These are phyloP conservation scores for Salvelinus alpinus DNA, from an alignment of 2,113 vertebrate genomes.

Conservation along the genomic window DNA sequence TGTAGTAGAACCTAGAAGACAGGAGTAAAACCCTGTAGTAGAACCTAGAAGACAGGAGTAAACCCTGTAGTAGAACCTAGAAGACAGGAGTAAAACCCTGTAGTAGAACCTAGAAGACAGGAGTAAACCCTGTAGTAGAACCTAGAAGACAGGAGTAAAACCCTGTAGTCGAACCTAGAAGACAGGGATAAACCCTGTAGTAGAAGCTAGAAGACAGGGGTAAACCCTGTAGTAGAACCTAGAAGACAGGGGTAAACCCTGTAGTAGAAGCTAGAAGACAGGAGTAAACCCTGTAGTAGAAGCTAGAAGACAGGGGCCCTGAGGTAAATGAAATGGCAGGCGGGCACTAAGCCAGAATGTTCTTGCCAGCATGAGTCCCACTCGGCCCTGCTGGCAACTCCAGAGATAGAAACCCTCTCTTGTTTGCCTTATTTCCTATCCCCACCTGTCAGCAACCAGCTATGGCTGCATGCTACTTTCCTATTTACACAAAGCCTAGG, in stretches of 20 bases:
- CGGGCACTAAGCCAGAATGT: conserved; percentile 10
- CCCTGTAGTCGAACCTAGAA: not conserved
- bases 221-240: not conserved
- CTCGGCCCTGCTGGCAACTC: conserved; percentile 8
- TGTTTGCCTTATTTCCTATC: conserved; percentile 29
- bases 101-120: not conserved
- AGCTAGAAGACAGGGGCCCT: not conserved
- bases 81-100: not conserved
- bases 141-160: not conserved
- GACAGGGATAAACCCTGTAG: not conserved
- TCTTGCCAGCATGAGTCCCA: conserved; percentile 5
- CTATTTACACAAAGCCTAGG: conserved; percentile 34
- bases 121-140: not conserved
- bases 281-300: not conserved
- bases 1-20: not conserved
- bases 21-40: not conserved
- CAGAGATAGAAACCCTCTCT: conserved; percentile 26
- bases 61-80: not conserved
- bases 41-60: not conserved
- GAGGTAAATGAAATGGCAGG: not conserved
- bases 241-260: too few species aligned
- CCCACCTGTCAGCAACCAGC: conserved; percentile 22
- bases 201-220: not conserved
- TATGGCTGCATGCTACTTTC: conserved; percentile 27
- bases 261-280: not conserved